phyloP scores from a whole-genome alignment of 2,888 invertebrate species.

The Epicampocera succincta region DNA sequence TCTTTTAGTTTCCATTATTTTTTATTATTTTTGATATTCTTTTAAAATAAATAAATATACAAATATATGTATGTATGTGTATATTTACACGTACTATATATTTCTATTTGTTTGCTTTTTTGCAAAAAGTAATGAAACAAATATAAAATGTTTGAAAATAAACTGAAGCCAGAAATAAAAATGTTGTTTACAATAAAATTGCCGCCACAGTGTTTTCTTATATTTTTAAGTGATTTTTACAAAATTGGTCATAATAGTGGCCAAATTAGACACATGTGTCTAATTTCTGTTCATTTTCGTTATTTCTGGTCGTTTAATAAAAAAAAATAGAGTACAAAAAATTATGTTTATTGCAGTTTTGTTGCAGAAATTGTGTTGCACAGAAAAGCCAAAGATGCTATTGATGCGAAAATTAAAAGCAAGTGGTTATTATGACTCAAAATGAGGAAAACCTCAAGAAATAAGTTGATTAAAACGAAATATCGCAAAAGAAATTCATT shows the following conservation, averaged over 20 bases:
- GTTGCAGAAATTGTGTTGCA: constrained; percentile 44
- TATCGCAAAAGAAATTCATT: constrained; percentile 27
- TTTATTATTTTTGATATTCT: constrained; percentile 32
- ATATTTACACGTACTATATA: too few relatives aligned
- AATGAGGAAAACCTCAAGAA: constrained; percentile 47
- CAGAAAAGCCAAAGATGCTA: constrained; percentile 20
- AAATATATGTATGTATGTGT: too few relatives aligned
- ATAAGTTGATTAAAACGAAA: constrained; percentile 23
- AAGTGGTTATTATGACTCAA: constrained; percentile 69
- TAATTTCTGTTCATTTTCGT: constrained; percentile 49
- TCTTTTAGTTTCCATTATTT: constrained; percentile 46
- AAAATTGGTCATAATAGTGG: constrained; percentile 63
- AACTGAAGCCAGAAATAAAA: constrained; percentile 50
- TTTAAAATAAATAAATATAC: neutral
- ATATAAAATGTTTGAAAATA: constrained; percentile 50
- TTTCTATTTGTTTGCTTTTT: too few relatives aligned
- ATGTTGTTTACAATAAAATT: constrained; percentile 59
- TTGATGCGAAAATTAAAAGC: constrained; percentile 44
- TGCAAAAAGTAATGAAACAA: constrained; percentile 23
- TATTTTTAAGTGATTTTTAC: constrained; percentile 8
- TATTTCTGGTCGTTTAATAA: neutral
- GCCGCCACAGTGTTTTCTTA: constrained; percentile 37
- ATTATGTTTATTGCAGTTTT: constrained; percentile 43
- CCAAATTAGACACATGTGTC: constrained; percentile 67
- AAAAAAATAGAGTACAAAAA: neutral